Conservation (phyloP, 2,888 invertebrate species). For the Arctia plantaginis region DNA sequence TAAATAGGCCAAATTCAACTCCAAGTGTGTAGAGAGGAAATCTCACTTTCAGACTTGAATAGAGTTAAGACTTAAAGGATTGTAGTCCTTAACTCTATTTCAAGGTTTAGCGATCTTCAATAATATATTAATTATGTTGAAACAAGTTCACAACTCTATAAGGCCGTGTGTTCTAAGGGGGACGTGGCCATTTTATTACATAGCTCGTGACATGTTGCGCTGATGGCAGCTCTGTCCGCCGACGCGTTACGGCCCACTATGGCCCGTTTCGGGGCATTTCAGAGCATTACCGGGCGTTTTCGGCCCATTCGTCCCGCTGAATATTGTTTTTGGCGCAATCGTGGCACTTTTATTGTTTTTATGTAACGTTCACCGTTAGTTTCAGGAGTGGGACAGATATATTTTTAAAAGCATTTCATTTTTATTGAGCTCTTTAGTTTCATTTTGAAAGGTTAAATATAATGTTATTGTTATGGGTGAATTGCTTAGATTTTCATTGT, state of each 20-base stretch:
- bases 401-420: slow-evolving; percentile 34
- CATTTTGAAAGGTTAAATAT: slow-evolving; percentile 12
- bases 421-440: slow-evolving; percentile 21
- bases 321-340: slow-evolving; percentile 63
- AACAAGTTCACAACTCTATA: slow-evolving; percentile 5
- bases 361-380: slow-evolving; percentile 48
- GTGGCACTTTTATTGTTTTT: slow-evolving; percentile 55
- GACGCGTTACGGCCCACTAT: slow-evolving; percentile 51
- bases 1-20: too few species aligned
- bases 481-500: not conserved
- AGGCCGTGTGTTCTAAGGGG: slow-evolving; percentile 27
- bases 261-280: slow-evolving; percentile 49
- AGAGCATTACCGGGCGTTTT: slow-evolving; percentile 51
- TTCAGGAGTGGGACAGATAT: slow-evolving; percentile 43
- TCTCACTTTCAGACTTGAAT: too few species aligned
- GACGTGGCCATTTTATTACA: slow-evolving; percentile 56
- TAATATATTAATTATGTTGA: not conserved
- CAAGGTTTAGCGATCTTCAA: not conserved
- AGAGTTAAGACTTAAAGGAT: too few species aligned
- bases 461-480: not conserved
- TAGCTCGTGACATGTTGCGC: slow-evolving; percentile 64
- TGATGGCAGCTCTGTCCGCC: slow-evolving; percentile 54
- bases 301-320: slow-evolving; percentile 52
- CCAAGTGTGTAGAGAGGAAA: too few species aligned
- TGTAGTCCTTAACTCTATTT: too few species aligned